Evolutionary conservation across 37 sponge, comb jelly and placozoan species (phyloP).

Genomic region (Lycopodina hypogea): DNA sequence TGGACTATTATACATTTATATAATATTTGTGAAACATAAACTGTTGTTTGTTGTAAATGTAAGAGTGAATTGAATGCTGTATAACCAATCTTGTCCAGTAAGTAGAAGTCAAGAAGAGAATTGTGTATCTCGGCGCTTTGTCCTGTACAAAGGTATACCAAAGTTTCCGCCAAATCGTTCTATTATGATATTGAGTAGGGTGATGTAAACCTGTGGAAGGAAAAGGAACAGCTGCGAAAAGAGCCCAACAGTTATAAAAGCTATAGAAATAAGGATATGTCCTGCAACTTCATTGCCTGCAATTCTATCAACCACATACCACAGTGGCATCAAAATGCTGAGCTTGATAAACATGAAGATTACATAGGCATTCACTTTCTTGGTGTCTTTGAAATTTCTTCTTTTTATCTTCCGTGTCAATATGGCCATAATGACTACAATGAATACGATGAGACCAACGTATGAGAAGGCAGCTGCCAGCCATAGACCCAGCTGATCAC

Average conservation of each 20-base stretch:
- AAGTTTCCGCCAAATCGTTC: not conserved
- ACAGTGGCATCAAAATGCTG: not conserved
- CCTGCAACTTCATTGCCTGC: not conserved
- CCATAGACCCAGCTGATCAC: not conserved
- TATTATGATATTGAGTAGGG: not conserved
- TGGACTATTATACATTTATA: too few species aligned
- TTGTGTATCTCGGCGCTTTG: too few species aligned
- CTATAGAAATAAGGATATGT: not conserved
- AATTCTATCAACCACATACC: not conserved
- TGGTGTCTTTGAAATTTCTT: slow-evolving; percentile 42
- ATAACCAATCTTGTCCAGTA: too few species aligned
- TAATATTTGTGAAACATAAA: too few species aligned
- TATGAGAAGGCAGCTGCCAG: not conserved
- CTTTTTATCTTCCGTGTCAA: slow-evolving; percentile 34
- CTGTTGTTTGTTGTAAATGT: too few species aligned
- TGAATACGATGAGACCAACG: not conserved
- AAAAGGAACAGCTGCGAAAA: not conserved
- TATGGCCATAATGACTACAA: slow-evolving; percentile 23
- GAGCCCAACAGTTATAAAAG: not conserved
- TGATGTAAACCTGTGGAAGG: not conserved
- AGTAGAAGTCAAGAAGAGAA: too few species aligned
- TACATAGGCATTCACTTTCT: slow-evolving; percentile 34
- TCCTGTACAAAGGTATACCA: too few species aligned
- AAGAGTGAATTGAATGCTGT: too few species aligned
- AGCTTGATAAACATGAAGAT: not conserved